Base-by-base conservation (phyloP, 2,113 vertebrate species). In the Bubo blakistoni region DNA sequence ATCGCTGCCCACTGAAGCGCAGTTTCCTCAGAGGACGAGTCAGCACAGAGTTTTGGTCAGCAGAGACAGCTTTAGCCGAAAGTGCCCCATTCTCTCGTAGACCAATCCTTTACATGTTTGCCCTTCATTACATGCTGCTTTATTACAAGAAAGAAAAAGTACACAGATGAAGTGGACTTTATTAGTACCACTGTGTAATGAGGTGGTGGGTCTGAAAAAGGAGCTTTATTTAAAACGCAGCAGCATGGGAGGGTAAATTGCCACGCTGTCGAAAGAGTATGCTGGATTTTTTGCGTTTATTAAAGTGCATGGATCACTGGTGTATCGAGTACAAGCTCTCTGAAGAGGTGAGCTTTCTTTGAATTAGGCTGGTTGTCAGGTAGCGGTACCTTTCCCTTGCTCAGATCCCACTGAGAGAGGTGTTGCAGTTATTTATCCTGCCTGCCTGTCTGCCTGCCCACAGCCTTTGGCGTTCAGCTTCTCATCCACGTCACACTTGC, bases 21-120 rank as follows among this genome's bases (percentile, higher is more conserved):
- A 3, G 40, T 18, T 66, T 61, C 59, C 32, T n/a, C 54, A 34
- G 38, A 32, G 29, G 22, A 29, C 0, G 3, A 29, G 13, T 3
- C 8, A n/a, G 5, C 42, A 59, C 47, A 6, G 36, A 66, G 40
- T 14, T 55, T 32, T 32, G 66, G 16, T 34, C 0, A 0, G 61
- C 51, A 38, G 49, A 26, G 70, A 8, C n/a, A 17, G 25, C 24
- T 4, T 44, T 15, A 47, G 52, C 38, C 27, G 7, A 25, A 88
- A 63, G 21, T 2, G 6, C n/a, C 32, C 0, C 2, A 2, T 46
- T 38, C 38, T 46, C 34, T 18, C 8, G 1, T 6, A 17, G 15
- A 20, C 4, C 21, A 12, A 11, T 15, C 57, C 36, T 15, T 44
- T 21, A 13, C 6, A 3, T 2, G 10, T 78, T 42, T 32, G 36